Evolutionary conservation across 2,797 vertebrate species (phyloP).

Genomic region (Oreochromis grahami): DNA sequence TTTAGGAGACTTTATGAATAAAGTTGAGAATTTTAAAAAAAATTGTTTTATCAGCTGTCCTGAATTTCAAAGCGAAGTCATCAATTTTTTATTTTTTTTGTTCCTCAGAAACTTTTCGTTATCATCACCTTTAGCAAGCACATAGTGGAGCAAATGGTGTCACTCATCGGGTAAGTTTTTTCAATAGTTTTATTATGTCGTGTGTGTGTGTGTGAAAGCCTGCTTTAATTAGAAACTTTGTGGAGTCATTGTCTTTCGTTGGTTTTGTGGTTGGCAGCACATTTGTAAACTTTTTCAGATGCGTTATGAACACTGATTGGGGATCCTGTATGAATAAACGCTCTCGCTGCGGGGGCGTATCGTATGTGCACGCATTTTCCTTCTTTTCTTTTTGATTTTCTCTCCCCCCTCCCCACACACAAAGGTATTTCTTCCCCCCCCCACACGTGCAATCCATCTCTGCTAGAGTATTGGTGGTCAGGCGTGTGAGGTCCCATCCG

Average conservation of each 20-base stretch:
- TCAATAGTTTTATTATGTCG: not conserved
- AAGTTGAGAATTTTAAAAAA: not conserved
- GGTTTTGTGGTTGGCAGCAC: not conserved
- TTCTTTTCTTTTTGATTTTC: not conserved
- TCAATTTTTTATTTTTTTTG: not conserved
- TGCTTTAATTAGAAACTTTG: not conserved
- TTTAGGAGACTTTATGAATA: not conserved
- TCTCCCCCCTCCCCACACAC: not conserved
- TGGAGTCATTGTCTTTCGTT: slow-evolving; percentile 2
- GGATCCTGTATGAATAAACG: slow-evolving; percentile 18
- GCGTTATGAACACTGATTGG: slow-evolving; percentile 4
- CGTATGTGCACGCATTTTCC: not conserved
- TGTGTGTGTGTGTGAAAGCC: not conserved
- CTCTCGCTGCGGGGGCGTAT: not conserved
- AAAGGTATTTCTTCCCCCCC: slow-evolving; percentile 9
- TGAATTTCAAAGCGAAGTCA: not conserved
- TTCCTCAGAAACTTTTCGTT: slow-evolving; percentile 95
- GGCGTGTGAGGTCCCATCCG: slow-evolving; percentile 50
- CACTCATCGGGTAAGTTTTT: slow-evolving; percentile 92
- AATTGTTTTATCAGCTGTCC: not conserved
- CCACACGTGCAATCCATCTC: not conserved
- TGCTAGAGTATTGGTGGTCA: slow-evolving; percentile 38
- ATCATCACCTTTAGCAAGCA: slow-evolving; percentile 99
- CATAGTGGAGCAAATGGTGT: slow-evolving; percentile 99
- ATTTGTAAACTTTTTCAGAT: slow-evolving; percentile 35